Base-by-base conservation (phyloP, 2,888 invertebrate species). In the Tanytarsus gracilentus region DNA sequence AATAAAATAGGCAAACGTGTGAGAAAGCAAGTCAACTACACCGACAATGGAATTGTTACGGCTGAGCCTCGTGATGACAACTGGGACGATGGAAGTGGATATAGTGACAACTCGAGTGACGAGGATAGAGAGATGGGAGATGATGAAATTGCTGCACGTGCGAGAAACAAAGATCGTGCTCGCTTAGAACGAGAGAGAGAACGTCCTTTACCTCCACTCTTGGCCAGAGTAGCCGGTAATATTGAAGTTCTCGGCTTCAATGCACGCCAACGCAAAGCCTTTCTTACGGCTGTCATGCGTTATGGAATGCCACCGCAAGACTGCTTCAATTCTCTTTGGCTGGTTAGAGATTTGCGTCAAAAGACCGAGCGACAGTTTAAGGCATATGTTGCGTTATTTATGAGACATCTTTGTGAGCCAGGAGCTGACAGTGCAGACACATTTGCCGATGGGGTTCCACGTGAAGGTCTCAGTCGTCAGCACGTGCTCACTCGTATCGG, bases 251-350 rank as follows among this genome's bases (percentile, higher is more conserved):
- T 99, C 55, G 99, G 99, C 23, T 99, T 99, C 76, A 99, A 99
- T 75, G 95, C 98, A 0, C 78, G 99, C 48, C 99, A 99, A 73
- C 79, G 99, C 48, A 97, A 98, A 74, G 97, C 99, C 25, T 99
- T 99, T 84, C 83, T 98, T 65, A 99, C 99, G 73, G 98, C 98
- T 1, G 96, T 99, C 65, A 98, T 99, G 98, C 86, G 99, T 29
- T 99, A 96, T 70, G 97, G 97, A 63, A 99, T 99, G 97, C 99
- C 99, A 4, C 99, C 99, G 0, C 96, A 97, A 72, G 99, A 99
- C 74, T 96, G 97, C 1, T 98, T 96, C 76, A 97, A 98, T 72
- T 96, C 97, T 8, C 98, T 98, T 71, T 99, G 99, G 99, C 77
- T 99, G 69, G 98, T 98, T 11, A 80, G 99, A 61, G 99, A 99